A percentile compares a stretch with the other conserved stretches of the same genome.
These are phyloP conservation scores for Hylia prasina DNA, from an alignment of 2,113 vertebrate genomes.

Conservation along the genomic window DNA sequence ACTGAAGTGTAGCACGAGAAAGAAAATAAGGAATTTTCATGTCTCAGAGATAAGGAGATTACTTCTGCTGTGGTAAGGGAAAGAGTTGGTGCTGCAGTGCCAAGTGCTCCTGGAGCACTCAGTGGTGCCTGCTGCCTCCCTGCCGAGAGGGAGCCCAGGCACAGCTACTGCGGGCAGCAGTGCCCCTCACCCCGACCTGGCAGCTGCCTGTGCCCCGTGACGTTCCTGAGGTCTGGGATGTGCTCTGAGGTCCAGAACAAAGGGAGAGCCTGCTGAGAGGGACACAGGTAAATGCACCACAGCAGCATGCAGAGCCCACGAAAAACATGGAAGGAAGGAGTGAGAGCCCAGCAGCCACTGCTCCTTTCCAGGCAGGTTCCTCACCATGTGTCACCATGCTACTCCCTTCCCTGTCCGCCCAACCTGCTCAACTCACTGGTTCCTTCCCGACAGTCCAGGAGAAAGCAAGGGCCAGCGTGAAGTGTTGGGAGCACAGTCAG, in stretches of 20 bases:
- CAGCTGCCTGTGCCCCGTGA: not conserved
- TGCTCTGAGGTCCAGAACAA: not conserved
- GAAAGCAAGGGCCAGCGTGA: not conserved
- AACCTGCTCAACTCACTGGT: not conserved
- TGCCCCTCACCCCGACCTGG: fast-evolving
- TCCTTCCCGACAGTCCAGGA: not conserved
- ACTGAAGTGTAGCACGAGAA: not conserved
- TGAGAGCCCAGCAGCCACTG: not conserved
- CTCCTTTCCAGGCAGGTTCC: not conserved
- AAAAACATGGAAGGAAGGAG: not conserved
- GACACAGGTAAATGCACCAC: not conserved
- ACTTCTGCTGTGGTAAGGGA: not conserved
- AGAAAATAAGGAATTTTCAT: not conserved
- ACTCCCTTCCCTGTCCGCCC: not conserved
- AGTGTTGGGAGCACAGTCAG: not conserved
- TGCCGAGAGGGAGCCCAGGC: not conserved
- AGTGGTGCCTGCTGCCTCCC: not conserved
- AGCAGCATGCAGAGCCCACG: fast-evolving
- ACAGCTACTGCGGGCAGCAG: not conserved
- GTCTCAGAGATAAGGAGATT: not conserved
- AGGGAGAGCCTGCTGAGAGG: not conserved
- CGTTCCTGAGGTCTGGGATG: not conserved
- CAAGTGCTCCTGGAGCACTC: not conserved
- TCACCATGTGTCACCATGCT: fast-evolving
- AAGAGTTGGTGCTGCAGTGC: not conserved